Base-by-base conservation (phyloP, 2,113 vertebrate species). In the Poeciliopsis prolifica region DNA sequence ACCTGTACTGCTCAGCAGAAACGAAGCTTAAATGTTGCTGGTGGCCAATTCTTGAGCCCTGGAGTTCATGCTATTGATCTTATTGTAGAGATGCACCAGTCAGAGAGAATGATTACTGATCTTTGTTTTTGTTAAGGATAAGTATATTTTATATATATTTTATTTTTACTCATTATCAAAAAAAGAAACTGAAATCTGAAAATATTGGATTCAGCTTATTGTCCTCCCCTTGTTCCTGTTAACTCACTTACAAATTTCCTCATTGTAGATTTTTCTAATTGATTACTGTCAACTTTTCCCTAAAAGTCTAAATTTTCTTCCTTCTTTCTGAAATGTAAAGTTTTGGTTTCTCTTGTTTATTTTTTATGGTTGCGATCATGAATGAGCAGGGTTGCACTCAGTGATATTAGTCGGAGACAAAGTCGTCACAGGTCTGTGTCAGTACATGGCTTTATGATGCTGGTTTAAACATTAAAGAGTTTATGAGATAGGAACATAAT, bases 151-250 rank as follows among this genome's bases (percentile, higher is more conserved):
- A 17, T 5, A 44, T 14, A 15, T 35, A 9, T 44, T 44, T 44
- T 44, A 4, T 35, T 10, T 29, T 29, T 29, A 29, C 3, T 29
- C 3, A 29, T 2, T 35, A 35, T 35, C 8, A 35, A 35, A 37
- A 35, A 37, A 10, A 37, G 35, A 37, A 37, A 37, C 35, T 37
- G 35, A 37, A 37, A 37, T 37, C 10, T 37, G 35, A 11, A 37
- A 37, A 37, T 37, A 37, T 37, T 35, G 10, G 35, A 61, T 61
- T 6, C 64, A 78, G 10, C 35, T 68, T 44, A 69, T 69, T 75
- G 75, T 82, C 75, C 75, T 85, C 26, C 78, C 81, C 72, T 15
- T 31, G 19, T 81, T 71, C 22, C 22, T 66, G 76, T 89, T 85
- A 64, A 63, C 76, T 89, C 77, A 81, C 37, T 79, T 44, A 60